Evolutionary conservation across 2,888 invertebrate species (phyloP).

Genomic region (Rugalucina vietnamica): DNA sequence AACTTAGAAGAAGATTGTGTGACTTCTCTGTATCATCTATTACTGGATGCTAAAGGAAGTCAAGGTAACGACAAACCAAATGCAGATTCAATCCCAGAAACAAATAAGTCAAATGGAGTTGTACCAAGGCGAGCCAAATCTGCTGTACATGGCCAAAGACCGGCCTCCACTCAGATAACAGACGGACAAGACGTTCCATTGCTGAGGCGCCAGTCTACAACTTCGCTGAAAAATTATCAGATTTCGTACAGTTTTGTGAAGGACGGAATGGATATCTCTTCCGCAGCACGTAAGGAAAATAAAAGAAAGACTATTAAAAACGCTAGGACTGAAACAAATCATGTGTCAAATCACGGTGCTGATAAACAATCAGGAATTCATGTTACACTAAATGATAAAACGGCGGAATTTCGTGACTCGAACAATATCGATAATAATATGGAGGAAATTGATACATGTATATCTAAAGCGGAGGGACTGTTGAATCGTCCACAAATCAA

Average conservation of each 20-base stretch:
- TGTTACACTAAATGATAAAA: too few species aligned
- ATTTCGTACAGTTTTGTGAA: conserved; percentile 56
- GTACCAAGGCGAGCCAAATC: not conserved
- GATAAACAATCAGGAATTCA: too few species aligned
- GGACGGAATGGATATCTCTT: conserved; percentile 50
- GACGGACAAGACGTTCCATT: not conserved
- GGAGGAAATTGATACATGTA: too few species aligned
- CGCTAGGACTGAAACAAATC: too few species aligned
- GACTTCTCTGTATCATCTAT: conserved; percentile 45
- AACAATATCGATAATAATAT: too few species aligned
- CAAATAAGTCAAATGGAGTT: too few species aligned
- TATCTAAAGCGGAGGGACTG: not conserved
- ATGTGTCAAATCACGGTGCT: too few species aligned
- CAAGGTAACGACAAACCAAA: too few species aligned
- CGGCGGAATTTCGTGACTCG: too few species aligned
- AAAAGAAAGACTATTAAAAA: not conserved
- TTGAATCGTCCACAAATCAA: conserved; percentile 16
- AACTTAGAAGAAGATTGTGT: conserved; percentile 56
- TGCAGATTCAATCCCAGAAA: too few species aligned
- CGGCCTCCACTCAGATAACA: not conserved
- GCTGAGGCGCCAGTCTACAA: conserved; percentile 36
- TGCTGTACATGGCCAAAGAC: not conserved
- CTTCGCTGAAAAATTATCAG: conserved; percentile 43
- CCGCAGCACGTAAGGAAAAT: conserved; percentile 10
- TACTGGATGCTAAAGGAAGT: conserved; percentile 45